A percentile compares a stretch with the other conserved stretches of the same genome.
phyloP scores from a whole-genome alignment of 2,797 vertebrate species.

The Fringilla coelebs region DNA sequence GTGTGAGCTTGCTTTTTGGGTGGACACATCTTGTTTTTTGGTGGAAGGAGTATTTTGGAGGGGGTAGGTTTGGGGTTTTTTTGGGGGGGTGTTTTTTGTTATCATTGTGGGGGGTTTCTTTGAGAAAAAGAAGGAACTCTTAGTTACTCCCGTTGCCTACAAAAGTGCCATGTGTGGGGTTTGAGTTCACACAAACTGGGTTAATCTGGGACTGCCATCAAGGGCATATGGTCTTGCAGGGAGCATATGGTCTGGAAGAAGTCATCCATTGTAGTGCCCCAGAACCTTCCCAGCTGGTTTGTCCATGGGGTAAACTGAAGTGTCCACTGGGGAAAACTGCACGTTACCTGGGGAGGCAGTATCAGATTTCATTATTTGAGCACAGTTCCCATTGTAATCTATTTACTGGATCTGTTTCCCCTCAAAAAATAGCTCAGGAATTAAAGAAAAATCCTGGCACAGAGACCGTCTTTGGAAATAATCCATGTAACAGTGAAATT shows the following conservation, averaged over 20 bases:
- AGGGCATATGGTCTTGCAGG: background rate
- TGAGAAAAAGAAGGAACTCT: background rate
- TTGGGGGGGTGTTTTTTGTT: fast-evolving
- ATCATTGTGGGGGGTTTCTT: background rate
- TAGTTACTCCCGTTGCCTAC: background rate
- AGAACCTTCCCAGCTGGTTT: background rate
- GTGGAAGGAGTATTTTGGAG: background rate
- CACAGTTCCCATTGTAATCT: background rate
- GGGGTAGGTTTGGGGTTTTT: background rate
- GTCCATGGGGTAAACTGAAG: background rate
- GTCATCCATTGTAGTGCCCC: background rate
- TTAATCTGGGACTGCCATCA: slow-evolving; percentile 44
- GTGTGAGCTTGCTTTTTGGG: background rate
- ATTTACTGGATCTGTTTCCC: background rate
- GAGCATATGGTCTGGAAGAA: slow-evolving; percentile 20
- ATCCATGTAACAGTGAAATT: background rate
- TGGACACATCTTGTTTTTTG: background rate
- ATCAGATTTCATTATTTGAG: background rate
- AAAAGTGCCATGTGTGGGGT: background rate
- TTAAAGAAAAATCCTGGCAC: background rate
- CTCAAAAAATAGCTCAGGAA: background rate
- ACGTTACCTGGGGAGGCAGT: background rate
- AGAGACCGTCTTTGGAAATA: background rate
- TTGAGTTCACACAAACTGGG: slow-evolving; percentile 18
- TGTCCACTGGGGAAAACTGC: background rate